These are phyloP conservation scores for Galagoides demidoff DNA, from an alignment of 2,797 vertebrate genomes.

Conservation along the genomic window DNA sequence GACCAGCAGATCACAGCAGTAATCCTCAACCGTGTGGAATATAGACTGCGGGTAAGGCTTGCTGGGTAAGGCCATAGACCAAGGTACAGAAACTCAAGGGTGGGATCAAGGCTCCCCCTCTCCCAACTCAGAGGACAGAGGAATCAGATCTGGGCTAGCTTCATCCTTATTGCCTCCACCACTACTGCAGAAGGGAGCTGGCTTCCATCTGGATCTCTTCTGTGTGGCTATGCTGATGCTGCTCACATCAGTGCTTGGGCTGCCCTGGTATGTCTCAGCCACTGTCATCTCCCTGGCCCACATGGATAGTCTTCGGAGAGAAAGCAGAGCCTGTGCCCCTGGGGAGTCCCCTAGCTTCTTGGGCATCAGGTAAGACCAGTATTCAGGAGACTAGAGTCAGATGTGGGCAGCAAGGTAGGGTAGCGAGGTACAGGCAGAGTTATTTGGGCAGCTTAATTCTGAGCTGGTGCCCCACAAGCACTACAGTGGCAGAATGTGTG, in stretches of 20 bases:
- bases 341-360: slow-evolving; percentile 87
- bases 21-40: slow-evolving; percentile 89
- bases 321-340: slow-evolving; percentile 83
- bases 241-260: slow-evolving; percentile 84
- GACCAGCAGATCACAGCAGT: slow-evolving; percentile 91
- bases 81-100: not conserved
- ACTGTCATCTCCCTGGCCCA: slow-evolving; percentile 90
- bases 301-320: slow-evolving; percentile 90
- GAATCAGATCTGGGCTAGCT: not conserved
- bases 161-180: not conserved
- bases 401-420: not conserved
- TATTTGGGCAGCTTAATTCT: slow-evolving; percentile 29
- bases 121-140: not conserved
- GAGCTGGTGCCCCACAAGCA: not conserved
- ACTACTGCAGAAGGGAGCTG: slow-evolving; percentile 88
- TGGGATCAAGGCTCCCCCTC: not conserved
- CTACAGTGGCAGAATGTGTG: not conserved
- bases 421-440: not conserved
- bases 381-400: not conserved
- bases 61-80: not conserved
- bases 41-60: slow-evolving; percentile 86
- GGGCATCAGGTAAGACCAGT: slow-evolving; percentile 87
- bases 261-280: slow-evolving; percentile 90
- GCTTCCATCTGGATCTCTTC: slow-evolving; percentile 90
- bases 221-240: slow-evolving; percentile 88